Percentiles rank a stretch among this genome's conserved stretches.
These are phyloP conservation scores for Notolepis coatsorum DNA, from an alignment of 2,797 vertebrate genomes.

Conservation along the genomic window DNA sequence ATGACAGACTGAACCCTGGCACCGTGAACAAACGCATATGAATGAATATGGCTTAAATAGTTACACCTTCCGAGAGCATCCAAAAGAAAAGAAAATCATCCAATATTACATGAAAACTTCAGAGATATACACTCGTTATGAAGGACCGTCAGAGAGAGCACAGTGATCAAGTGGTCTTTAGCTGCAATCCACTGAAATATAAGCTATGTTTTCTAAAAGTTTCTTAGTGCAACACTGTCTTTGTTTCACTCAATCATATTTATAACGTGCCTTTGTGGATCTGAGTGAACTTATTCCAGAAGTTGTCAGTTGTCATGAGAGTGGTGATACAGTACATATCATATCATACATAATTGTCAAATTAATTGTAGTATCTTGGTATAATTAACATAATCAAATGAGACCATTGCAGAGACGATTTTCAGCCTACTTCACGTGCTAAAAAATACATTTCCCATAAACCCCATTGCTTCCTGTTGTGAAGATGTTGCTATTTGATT, in stretches of 20 bases:
- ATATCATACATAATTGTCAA: too few species aligned
- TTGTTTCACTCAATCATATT: constrained; percentile 28
- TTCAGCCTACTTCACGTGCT: too few species aligned
- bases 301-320: too few species aligned
- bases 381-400: too few species aligned
- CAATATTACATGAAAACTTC: neutral
- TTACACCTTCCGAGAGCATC: neutral
- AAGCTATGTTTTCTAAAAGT: neutral
- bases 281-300: constrained; percentile 20
- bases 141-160: constrained; percentile 12
- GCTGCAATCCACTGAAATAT: neutral
- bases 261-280: constrained; percentile 21
- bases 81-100: neutral
- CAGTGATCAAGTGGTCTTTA: neutral
- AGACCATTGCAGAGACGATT: too few species aligned
- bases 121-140: neutral
- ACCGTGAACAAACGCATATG: neutral
- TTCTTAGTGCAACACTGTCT: neutral
- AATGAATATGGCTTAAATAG: neutral
- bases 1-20: too few species aligned
- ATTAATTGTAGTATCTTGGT: too few species aligned
- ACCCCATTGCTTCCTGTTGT: too few species aligned
- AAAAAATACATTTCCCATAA: too few species aligned
- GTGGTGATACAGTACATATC: too few species aligned
- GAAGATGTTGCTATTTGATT: too few species aligned